A percentile compares a stretch with the other conserved stretches of the same genome.
Conservation (phyloP, 2,888 invertebrate genomes). For the Carabus problematicus region DNA sequence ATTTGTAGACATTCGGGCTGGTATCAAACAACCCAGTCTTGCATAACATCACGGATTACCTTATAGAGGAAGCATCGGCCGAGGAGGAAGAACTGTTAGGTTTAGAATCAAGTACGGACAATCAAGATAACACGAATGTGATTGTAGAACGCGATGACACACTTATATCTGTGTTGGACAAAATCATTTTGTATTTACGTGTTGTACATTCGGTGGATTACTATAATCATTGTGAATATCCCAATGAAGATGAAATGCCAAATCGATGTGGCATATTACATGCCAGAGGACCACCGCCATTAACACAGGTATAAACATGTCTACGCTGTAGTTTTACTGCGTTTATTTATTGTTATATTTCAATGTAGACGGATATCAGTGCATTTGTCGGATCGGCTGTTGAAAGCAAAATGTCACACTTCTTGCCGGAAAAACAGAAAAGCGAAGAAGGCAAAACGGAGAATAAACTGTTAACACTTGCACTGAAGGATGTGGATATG, state of each 20-base stretch:
- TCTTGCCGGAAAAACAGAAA: constrained; percentile 80
- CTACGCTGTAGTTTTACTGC: no score
- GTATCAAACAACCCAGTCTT: constrained; percentile 91
- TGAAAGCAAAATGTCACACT: constrained; percentile 90
- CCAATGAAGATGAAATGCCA: constrained; percentile 99
- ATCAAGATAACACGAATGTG: constrained; percentile 60
- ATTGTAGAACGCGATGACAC: constrained; percentile 75
- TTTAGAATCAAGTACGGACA: constrained; percentile 63
- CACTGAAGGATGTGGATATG: constrained; percentile 63
- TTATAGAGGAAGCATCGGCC: constrained; percentile 97
- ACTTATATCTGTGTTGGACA: constrained; percentile 75
- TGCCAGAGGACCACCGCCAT: constrained; percentile 87
- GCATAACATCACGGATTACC: constrained; percentile 95
- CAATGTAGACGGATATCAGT: constrained; percentile 68
- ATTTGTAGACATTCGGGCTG: constrained; percentile 68
- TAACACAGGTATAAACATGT: constrained; percentile 69
- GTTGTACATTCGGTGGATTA: constrained; percentile 99
- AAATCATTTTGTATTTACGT: constrained; percentile 90
- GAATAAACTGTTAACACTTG: constrained; percentile 55
- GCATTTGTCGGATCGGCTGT: constrained; percentile 81
- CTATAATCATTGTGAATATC: constrained; percentile 98
- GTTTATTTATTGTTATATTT: neutral
- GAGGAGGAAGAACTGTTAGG: constrained; percentile 96
- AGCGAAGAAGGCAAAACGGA: constrained; percentile 70
- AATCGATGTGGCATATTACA: constrained; percentile 99